Base-by-base conservation (phyloP, 2,113 vertebrate genomes). In the Pachypanchax playfairii region DNA sequence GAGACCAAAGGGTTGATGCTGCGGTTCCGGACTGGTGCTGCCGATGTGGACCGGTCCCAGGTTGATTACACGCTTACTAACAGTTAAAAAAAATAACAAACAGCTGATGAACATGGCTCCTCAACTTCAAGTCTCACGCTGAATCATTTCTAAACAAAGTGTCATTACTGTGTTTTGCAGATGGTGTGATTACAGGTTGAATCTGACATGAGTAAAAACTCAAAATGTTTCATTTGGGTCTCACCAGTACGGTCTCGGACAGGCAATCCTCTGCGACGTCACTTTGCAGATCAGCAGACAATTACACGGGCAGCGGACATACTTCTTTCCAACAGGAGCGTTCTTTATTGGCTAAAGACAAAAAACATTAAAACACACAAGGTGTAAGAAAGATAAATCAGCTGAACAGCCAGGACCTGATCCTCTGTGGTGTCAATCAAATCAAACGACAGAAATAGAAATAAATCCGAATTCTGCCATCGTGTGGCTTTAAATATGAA, bases 211-310 rank as follows among this genome's bases (percentile, higher is more conserved):
- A n/a, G n/a, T n/a, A n/a, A n/a, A n/a, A n/a, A n/a, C n/a, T n/a
- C n/a, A n/a, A n/a, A n/a, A n/a, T n/a, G n/a, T n/a, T 3, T 56
- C 6, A 35, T 41, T 20, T 31, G 43, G 3, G 47, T 41, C 91
- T 93, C 87, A 96, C 94, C 94, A 96, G 80, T 94, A 93, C 0
- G 92, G 92, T 13, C 94, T 85, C 0, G 94, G 94, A 35, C 94
- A 95, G 65, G 94, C 94, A 35, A 94, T 95, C 77, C 90, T 87
- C 70, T 94, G 94, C 0, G 94, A 96, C 1, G 93, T 93, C 70
- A 94, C 93, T 84, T 94, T 96, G 82, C 94, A 95, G 82, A 95
- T 94, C 60, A 96, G 92, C 21, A 95, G 93, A 68, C 94, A 95
- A 87, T 94, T 95, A 43, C 94, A 95, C 0, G 94, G 93, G 70